Conservation (phyloP, 2,888 invertebrate species). For the Spodoptera littoralis region DNA sequence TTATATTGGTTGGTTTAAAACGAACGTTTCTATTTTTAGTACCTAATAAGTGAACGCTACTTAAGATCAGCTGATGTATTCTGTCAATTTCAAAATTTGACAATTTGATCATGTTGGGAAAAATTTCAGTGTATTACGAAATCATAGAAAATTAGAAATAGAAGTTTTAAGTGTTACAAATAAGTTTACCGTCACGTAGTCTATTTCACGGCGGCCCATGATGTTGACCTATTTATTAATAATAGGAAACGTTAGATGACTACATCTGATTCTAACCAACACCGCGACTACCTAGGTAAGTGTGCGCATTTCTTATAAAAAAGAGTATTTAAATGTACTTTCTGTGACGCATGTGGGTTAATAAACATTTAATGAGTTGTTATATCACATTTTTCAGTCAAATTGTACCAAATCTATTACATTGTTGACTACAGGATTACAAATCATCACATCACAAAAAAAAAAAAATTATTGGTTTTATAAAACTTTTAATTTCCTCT, state of each 20-base stretch:
- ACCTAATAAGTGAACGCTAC: conserved; percentile 15
- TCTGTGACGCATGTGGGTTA: conserved; percentile 31
- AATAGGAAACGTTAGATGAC: conserved; percentile 64
- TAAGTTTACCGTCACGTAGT: conserved; percentile 60
- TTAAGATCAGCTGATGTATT: conserved; percentile 55
- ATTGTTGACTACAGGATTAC: too few species aligned
- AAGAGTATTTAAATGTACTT: conserved; percentile 16
- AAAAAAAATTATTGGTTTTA: too few species aligned
- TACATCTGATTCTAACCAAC: conserved; percentile 35
- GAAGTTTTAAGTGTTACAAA: conserved; percentile 61
- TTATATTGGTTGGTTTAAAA: too few species aligned
- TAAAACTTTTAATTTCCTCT: too few species aligned
- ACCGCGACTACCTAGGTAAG: conserved; percentile 54
- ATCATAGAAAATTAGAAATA: conserved; percentile 52
- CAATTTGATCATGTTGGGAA: conserved; percentile 26
- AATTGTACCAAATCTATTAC: too few species aligned
- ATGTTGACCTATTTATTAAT: conserved; percentile 53
- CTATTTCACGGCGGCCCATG: conserved; percentile 52
- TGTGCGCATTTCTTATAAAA: conserved; percentile 6
- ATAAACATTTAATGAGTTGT: conserved; percentile 24
- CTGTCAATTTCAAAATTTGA: conserved; percentile 32
- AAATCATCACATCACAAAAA: too few species aligned
- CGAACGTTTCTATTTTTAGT: background rate
- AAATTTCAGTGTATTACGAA: conserved; percentile 72
- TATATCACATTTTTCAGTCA: conserved; percentile 25